These are phyloP conservation scores for Erethizon dorsatum DNA, from an alignment of 2,797 vertebrate species.

Conservation along the genomic window DNA sequence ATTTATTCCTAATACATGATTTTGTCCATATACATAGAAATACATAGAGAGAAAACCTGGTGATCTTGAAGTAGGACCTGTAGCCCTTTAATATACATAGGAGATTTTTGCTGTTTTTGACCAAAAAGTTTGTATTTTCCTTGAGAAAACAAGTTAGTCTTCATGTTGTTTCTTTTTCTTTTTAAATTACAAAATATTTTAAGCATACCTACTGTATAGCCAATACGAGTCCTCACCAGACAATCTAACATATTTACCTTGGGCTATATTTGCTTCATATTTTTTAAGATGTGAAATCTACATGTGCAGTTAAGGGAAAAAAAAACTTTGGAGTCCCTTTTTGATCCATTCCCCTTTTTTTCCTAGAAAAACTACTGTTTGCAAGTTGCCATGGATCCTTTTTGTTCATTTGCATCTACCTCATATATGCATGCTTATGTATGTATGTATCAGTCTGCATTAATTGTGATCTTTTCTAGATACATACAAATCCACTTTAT, in stretches of 20 bases:
- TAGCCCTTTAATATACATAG: neutral
- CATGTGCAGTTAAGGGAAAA: accelerated
- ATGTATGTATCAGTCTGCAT: neutral
- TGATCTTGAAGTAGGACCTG: neutral
- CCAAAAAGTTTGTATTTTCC: neutral
- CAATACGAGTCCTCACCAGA: neutral
- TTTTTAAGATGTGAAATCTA: neutral
- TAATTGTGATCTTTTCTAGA: neutral
- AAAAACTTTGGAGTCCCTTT: neutral
- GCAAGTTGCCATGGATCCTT: neutral
- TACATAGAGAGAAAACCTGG: neutral
- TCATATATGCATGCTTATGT: neutral
- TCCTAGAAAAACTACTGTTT: neutral
- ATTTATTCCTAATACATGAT: neutral
- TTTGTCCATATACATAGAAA: neutral
- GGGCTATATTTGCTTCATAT: neutral
- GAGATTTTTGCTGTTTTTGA: neutral
- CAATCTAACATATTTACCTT: neutral
- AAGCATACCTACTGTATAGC: neutral
- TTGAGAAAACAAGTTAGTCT: conserved; percentile 26
- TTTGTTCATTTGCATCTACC: neutral
- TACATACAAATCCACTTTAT: neutral
- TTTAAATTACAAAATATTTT: conserved; percentile 23
- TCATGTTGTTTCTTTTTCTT: conserved; percentile 9
- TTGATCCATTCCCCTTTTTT: neutral